Evolutionary conservation across 2,888 invertebrate genomes (phyloP), one percentile per base, ranked within the genome.

Genomic region (Sialis fuliginosa): DNA sequence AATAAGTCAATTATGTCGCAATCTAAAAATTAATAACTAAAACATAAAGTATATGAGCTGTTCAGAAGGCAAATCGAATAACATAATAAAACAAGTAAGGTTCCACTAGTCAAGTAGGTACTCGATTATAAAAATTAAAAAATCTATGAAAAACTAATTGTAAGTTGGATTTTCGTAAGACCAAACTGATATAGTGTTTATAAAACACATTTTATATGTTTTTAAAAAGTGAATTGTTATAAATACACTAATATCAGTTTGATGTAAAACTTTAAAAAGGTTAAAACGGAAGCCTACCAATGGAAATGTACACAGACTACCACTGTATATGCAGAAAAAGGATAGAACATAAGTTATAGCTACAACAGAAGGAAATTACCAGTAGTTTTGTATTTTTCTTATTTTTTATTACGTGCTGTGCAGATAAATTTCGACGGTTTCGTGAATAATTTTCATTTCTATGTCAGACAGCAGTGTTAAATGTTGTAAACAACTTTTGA

Each of bases 321-420:
- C 22, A 22, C 22, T 22, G 22, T 22, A 22, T 22, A 22, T 22
- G 22, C 22, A 22, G 22, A 22, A 22, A 22, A 22, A 22, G 22
- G 22, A 22, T 22, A 22, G 22, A 22, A 4, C 22, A 22, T 22
- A 22, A 22, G 22, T 22, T 22, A 22, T 22, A 22, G 22, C 22
- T 22, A 22, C 22, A 22, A 22, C 22, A 53, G 52, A 54, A 53
- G 53, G 52, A 55, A 55, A 55, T 55, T 55, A 54, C 54, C 52
- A 52, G 49, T 50, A 53, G 54, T 54, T 56, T 52, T 52, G 50
- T 54, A 55, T 54, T 53, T 55, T 42, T 53, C 55, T 55, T 56
- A 54, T 56, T 55, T 22, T 45, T 53, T 54, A 52, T 51, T 53
- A 54, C 54, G 54, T 55, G 55, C 54, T 40, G 50, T 43, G 52